Conservation (phyloP, 2,888 invertebrate species). For the Parnassius mnemosyne region DNA sequence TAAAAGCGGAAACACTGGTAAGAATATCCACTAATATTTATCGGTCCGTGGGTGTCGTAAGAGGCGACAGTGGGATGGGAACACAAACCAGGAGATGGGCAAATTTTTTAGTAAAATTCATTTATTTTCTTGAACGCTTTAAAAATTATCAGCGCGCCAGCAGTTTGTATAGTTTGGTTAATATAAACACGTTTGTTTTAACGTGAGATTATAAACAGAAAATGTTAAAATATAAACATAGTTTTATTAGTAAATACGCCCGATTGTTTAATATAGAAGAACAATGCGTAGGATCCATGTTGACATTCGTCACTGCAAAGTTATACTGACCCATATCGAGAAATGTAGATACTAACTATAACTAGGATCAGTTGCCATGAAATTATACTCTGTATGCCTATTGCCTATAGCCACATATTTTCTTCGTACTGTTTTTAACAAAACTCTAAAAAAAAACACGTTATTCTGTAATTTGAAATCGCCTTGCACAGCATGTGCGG, state of each 20-base stretch:
- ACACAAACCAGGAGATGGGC: too few relatives aligned
- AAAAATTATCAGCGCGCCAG: conserved; percentile 18
- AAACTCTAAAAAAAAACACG: not conserved
- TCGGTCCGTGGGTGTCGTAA: too few relatives aligned
- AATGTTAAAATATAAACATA: conserved; percentile 45
- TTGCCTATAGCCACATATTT: not conserved
- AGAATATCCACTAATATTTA: too few relatives aligned
- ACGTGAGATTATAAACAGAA: conserved; percentile 39
- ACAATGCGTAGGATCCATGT: conserved; percentile 51
- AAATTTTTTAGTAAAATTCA: too few relatives aligned
- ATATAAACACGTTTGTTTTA: conserved; percentile 44
- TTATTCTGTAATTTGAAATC: not conserved
- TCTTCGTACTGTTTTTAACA: too few relatives aligned
- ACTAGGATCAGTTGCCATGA: not conserved
- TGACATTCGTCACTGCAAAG: conserved; percentile 29
- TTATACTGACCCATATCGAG: conserved; percentile 30
- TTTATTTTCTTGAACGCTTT: not conserved
- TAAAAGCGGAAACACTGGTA: too few relatives aligned
- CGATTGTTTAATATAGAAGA: conserved; percentile 48
- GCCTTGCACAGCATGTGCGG: conserved; percentile 9
- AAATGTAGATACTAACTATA: too few relatives aligned
- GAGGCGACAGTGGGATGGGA: too few relatives aligned
- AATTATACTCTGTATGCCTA: too few relatives aligned
- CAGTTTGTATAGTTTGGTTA: conserved; percentile 32
- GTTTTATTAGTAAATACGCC: conserved; percentile 59